These are phyloP conservation scores for Butorides virescens DNA, from an alignment of 2,113 vertebrate species.

Conservation along the genomic window DNA sequence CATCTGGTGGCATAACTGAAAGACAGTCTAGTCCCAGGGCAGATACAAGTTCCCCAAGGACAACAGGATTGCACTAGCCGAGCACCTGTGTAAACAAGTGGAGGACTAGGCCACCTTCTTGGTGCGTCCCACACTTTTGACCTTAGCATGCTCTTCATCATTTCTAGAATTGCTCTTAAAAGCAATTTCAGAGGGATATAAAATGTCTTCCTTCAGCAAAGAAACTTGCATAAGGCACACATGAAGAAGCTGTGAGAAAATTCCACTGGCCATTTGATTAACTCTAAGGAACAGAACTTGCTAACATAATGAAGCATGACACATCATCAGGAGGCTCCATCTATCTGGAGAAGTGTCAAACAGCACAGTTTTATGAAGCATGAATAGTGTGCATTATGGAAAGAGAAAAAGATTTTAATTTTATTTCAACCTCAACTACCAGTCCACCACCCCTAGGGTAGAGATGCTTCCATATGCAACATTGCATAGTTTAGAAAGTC, in stretches of 20 bases:
- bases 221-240: not conserved
- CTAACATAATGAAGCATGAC: not conserved
- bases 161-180: not conserved
- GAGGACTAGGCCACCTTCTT: not conserved
- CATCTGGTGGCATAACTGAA: not conserved
- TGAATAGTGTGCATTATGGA: not conserved
- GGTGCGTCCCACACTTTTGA: not conserved
- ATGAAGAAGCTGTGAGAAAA: not conserved
- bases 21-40: not conserved
- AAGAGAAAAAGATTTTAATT: conserved; percentile 8
- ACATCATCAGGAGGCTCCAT: not conserved
- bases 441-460: not conserved
- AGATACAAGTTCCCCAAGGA: not conserved
- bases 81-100: not conserved
- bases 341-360: conserved; percentile 16
- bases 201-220: not conserved
- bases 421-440: not conserved
- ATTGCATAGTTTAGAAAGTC: not conserved
- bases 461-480: not conserved
- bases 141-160: not conserved
- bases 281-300: not conserved
- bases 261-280: not conserved
- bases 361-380: not conserved
- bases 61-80: not conserved
- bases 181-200: not conserved